Evolutionary conservation across 2,797 vertebrate species (phyloP).

Genomic region (Chiroxiphia lanceolata): DNA sequence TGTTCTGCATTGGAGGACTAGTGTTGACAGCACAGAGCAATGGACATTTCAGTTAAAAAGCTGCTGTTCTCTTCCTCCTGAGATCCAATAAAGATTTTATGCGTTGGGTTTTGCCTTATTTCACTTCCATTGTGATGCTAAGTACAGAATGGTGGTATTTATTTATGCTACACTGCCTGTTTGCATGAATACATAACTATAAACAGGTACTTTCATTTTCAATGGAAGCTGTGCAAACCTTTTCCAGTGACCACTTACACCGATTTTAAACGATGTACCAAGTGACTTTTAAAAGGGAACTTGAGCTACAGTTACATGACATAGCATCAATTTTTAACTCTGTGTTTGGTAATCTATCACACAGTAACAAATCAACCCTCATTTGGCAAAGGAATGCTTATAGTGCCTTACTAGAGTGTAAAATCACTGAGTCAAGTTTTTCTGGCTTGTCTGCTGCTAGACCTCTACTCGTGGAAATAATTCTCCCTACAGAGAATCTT

Average conservation of each 20-base stretch:
- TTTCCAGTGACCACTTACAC: slow-evolving; percentile 21
- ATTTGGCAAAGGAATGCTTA: neutral
- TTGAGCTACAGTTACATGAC: neutral
- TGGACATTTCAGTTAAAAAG: slow-evolving; percentile 41
- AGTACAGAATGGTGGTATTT: slow-evolving; percentile 27
- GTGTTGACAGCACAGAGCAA: slow-evolving; percentile 52
- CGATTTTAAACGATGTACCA: slow-evolving; percentile 31
- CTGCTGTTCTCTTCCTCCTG: slow-evolving; percentile 47
- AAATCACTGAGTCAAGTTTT: neutral
- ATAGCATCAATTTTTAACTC: slow-evolving; percentile 40
- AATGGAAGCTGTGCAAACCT: slow-evolving; percentile 19
- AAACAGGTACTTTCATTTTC: slow-evolving; percentile 63
- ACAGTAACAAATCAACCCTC: neutral
- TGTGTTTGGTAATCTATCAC: neutral
- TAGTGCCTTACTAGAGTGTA: neutral
- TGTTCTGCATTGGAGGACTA: slow-evolving; percentile 13
- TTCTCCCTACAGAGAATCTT: neutral
- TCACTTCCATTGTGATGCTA: slow-evolving; percentile 24
- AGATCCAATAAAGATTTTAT: slow-evolving; percentile 50
- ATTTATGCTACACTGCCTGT: slow-evolving; percentile 45
- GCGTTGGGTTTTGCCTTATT: slow-evolving; percentile 31
- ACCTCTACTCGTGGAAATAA: neutral
- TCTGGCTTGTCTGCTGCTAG: neutral
- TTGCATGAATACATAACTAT: slow-evolving; percentile 53
- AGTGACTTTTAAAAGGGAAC: slow-evolving; percentile 51